A percentile compares a stretch with the other conserved stretches of the same genome.
phyloP scores from a whole-genome alignment of 2,113 vertebrate species.

The Cercopithecus mona region DNA sequence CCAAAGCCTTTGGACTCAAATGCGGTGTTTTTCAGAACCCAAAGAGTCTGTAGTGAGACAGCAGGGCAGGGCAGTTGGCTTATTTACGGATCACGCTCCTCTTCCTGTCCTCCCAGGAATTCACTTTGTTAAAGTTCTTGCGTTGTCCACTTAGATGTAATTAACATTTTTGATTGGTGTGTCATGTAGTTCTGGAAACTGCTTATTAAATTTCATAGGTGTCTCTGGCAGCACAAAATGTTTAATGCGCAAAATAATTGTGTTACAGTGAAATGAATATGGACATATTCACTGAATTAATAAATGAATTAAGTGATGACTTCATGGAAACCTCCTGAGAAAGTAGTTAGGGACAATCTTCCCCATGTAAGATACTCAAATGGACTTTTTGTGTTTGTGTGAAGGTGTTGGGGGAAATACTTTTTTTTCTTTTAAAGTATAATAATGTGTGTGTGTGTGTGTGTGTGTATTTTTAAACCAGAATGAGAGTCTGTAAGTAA shows the following conservation, averaged over 20 bases:
- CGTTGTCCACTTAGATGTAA: conserved; percentile 46
- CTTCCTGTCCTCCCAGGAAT: background rate
- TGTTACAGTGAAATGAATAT: conserved; percentile 58
- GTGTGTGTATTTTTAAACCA: background rate
- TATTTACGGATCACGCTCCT: background rate
- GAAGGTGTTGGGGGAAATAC: conserved; percentile 4
- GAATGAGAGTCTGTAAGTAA: background rate
- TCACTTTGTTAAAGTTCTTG: conserved; percentile 39
- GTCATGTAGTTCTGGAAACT: conserved; percentile 60
- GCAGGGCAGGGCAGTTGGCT: background rate
- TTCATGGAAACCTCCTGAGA: conserved; percentile 40
- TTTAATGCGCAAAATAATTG: conserved; percentile 71
- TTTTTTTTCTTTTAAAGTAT: background rate
- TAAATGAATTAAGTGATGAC: conserved; percentile 40
- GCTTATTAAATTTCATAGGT: conserved; percentile 67
- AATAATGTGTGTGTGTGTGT: background rate
- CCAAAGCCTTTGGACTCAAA: background rate
- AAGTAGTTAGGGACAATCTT: background rate
- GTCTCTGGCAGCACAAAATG: conserved; percentile 66
- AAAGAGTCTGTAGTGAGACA: background rate
- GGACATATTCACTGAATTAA: conserved; percentile 54
- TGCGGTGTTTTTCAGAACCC: background rate
- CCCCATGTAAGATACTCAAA: background rate
- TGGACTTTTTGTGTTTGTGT: background rate
- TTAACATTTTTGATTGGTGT: conserved; percentile 54